Percentiles rank a stretch among this genome's conserved stretches.
Conservation (phyloP, 2,797 vertebrate species). For the Neosalanx taihuensis region DNA sequence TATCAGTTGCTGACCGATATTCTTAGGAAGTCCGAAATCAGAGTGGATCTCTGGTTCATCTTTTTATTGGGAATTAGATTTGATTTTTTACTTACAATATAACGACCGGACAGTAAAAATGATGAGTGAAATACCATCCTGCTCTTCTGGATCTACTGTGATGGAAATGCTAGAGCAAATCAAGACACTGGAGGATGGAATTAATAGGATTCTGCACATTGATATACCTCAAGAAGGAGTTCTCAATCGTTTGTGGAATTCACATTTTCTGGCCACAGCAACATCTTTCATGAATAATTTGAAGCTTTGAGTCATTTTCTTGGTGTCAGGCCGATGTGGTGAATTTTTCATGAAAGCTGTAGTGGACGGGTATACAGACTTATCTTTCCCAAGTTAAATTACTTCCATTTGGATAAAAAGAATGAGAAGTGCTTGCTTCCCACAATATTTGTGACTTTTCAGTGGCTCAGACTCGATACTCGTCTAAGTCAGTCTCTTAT, state of each 20-base stretch:
- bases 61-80: no score
- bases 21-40: no score
- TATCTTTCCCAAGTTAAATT: background rate
- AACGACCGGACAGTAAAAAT: background rate
- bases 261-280: conserved; percentile 5
- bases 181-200: background rate
- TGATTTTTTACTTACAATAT: no score
- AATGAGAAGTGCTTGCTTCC: no score
- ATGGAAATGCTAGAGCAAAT: background rate
- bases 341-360: conserved; percentile 10
- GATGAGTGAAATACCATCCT: no score
- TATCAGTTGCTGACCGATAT: no score
- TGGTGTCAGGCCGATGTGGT: conserved; percentile 17
- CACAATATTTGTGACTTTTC: no score
- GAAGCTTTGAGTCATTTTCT: conserved; percentile 17
- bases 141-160: background rate
- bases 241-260: conserved; percentile 6
- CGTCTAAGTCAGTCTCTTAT: no score
- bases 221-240: background rate
- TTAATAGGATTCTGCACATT: background rate
- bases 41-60: no score
- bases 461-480: no score
- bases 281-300: conserved; percentile 28
- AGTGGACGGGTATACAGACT: background rate
- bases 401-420: background rate